Base-by-base conservation (phyloP, 2,797 vertebrate species). In the Pseudopleuronectes americanus region DNA sequence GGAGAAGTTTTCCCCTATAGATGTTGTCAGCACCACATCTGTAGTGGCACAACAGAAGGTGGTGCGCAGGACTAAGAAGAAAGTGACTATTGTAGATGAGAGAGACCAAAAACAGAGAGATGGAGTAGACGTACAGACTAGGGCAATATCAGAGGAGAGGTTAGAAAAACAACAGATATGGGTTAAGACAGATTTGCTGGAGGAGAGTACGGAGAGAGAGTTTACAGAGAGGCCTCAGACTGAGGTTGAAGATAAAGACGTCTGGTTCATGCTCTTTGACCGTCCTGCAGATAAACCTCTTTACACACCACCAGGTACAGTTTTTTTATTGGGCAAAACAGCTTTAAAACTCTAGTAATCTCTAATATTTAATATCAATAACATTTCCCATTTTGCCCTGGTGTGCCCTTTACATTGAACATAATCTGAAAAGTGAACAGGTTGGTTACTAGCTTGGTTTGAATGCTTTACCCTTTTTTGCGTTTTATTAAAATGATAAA, bases 251-350 rank as follows among this genome's bases (percentile, higher is more conserved):
- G 74, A 86, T 52, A 13, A 66, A 6, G 93, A 92, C n/a, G 69
- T 74, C 23, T 93, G 94, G 94, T 88, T 85, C 64, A 48, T 77
- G 45, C 78, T 92, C 28, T 87, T 94, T 55, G 82, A 94, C 61
- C 55, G 54, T 12, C 76, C 33, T 64, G 81, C 81, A 10, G 76
- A 82, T 64, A 74, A 75, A 69, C 66, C 85, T 74, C 57, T 71
- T 78, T 51, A 72, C 60, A 78, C 41, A 80, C 75, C 83, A 65
- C 55, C 76, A 92, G 94, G 94, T 95, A 92, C 23, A 80, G 79
- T 81, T 82, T 81, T 12, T 17, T 8, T 45, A 16, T 4, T 64
- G 10, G 68, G 21, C 28, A 21, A 21, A 69, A 51, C 57, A 17
- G 26, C 41, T 80, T 60, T 60, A 68, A 4, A 8, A 2, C 10